Conservation (phyloP, 2,888 invertebrate genomes). For the Melanargia galathea region DNA sequence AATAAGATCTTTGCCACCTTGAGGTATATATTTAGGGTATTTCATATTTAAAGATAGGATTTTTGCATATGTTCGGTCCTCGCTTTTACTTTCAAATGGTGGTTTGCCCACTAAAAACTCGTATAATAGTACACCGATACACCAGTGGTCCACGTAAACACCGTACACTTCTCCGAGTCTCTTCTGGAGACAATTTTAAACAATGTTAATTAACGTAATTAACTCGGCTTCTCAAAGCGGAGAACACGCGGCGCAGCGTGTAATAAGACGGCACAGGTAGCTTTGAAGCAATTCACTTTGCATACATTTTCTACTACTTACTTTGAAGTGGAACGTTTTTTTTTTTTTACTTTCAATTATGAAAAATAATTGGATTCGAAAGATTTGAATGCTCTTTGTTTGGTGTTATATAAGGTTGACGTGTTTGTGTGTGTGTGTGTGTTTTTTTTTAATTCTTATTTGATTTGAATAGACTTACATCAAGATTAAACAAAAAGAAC, state of each 20-base stretch:
- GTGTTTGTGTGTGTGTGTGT: too few relatives aligned
- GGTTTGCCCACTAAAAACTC: slow-evolving; percentile 96
- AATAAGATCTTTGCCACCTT: slow-evolving; percentile 89
- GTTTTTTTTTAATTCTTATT: too few relatives aligned
- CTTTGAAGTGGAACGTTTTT: slow-evolving; percentile 16
- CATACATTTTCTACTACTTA: slow-evolving; percentile 25
- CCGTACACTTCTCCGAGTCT: slow-evolving; percentile 86
- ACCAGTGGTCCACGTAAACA: slow-evolving; percentile 94
- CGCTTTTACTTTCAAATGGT: slow-evolving; percentile 92
- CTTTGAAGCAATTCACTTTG: slow-evolving; percentile 24
- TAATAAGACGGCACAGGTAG: slow-evolving; percentile 26
- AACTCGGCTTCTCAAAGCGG: slow-evolving; percentile 22
- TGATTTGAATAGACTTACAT: too few relatives aligned
- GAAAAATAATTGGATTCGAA: slow-evolving; percentile 8
- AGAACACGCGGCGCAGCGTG: slow-evolving; percentile 17
- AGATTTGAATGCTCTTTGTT: too few relatives aligned
- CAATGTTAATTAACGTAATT: slow-evolving; percentile 31
- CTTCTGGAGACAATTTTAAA: slow-evolving; percentile 24
- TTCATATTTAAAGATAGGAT: slow-evolving; percentile 85
- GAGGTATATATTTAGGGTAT: slow-evolving; percentile 86
- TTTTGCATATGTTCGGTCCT: slow-evolving; percentile 87
- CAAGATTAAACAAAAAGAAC: too few relatives aligned
- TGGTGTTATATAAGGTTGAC: too few relatives aligned
- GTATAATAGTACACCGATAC: slow-evolving; percentile 94
- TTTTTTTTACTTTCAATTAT: background rate